A percentile compares a stretch with the other conserved stretches of the same genome.
Evolutionary conservation across 2,113 vertebrate species (phyloP).

Genomic region (Chloropsis cyanopogon): DNA sequence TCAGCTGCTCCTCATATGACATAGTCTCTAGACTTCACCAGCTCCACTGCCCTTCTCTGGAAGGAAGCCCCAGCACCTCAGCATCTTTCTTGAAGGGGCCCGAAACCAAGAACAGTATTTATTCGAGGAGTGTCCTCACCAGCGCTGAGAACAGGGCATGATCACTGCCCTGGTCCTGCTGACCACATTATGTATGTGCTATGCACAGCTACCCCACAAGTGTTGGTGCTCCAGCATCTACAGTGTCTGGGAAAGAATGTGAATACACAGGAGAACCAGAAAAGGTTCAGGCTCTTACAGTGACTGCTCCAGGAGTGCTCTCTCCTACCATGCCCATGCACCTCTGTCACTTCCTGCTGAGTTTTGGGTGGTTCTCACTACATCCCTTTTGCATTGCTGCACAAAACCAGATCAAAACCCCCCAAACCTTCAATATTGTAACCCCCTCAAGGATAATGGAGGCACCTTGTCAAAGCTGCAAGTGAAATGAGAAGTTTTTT

Average conservation of each 20-base stretch:
- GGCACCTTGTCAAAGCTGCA: neutral
- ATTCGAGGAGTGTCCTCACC: neutral
- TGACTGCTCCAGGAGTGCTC: neutral
- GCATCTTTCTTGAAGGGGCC: neutral
- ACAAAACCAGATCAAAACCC: neutral
- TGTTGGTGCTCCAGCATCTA: neutral
- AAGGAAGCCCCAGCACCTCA: neutral
- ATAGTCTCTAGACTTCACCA: neutral
- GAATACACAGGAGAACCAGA: neutral
- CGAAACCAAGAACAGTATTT: neutral
- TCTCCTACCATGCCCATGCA: neutral
- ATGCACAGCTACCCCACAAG: neutral
- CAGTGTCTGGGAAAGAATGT: accelerated
- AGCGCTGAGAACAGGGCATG: neutral
- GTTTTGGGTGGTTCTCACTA: neutral
- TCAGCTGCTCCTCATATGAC: neutral
- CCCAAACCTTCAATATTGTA: neutral
- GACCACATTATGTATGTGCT: neutral
- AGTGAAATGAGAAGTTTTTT: neutral
- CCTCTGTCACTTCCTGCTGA: neutral
- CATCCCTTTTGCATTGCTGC: neutral
- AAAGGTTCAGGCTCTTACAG: neutral
- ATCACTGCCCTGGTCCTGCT: neutral
- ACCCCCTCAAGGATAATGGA: neutral
- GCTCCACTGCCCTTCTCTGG: accelerated